Conservation (phyloP, 2,797 vertebrate genomes). For the Myotis vivesi region DNA sequence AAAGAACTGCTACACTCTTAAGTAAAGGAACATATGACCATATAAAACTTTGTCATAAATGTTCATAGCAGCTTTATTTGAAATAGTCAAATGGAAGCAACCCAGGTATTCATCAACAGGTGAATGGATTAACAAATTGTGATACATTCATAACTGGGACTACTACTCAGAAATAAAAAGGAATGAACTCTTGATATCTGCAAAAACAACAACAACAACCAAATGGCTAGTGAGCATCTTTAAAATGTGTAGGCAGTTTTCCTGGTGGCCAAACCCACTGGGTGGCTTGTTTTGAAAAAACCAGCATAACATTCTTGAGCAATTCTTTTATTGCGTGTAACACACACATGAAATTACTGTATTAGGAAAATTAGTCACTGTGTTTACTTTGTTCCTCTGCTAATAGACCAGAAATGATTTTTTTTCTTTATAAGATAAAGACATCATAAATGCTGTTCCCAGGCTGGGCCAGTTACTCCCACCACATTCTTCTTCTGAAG, state of each 20-base stretch:
- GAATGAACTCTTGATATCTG: background rate
- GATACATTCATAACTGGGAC: background rate
- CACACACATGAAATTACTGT: background rate
- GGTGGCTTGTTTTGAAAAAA: conserved; percentile 42
- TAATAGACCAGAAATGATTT: conserved; percentile 36
- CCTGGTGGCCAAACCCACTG: conserved; percentile 7
- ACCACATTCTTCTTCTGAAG: conserved; percentile 56
- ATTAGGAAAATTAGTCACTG: background rate
- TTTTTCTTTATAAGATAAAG: conserved; percentile 21
- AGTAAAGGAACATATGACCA: too few species aligned
- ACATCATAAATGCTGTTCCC: conserved; percentile 30
- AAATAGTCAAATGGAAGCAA: too few species aligned
- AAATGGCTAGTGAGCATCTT: background rate
- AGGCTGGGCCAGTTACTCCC: conserved; percentile 29
- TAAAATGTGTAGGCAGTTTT: background rate
- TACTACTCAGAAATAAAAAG: background rate
- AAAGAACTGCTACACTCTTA: too few species aligned
- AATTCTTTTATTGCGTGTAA: conserved; percentile 9
- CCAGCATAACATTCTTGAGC: background rate
- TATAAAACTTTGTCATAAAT: too few species aligned
- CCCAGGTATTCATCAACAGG: too few species aligned
- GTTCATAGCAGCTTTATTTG: too few species aligned
- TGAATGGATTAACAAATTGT: background rate
- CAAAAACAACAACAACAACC: background rate
- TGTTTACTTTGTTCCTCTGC: conserved; percentile 49